Base-by-base conservation (phyloP, 2,888 invertebrate species). In the Seladonia tumulorum region DNA sequence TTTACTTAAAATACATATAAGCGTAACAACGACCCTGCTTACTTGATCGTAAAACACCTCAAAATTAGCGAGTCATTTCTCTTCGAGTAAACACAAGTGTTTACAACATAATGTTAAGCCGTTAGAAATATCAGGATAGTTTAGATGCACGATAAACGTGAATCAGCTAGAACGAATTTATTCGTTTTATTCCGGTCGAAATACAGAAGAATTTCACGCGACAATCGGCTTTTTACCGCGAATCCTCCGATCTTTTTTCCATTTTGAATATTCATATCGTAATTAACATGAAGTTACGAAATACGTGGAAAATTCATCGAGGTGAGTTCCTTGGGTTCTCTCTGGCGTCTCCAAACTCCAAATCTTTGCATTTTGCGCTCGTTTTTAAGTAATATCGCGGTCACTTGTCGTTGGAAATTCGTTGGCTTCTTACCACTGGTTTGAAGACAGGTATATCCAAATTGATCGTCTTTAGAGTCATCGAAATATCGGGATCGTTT, bases 381-480 rank as follows among this genome's bases (percentile, higher is more conserved):
- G 60, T 29, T 63, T 25, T 10, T 7, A 7, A 5, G 0, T 53
- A 4, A 4, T 25, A 29, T 3, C 25, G 57, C 5, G 18, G 57
- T 25, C 42, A 45, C 63, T 76, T 22, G 5, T 45, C 42, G 12
- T 63, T 29, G 14, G 29, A 29, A 25, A 42, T 14, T n/a, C 8
- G 8, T 22, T n/a, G 22, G 25, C 2, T 25, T 45, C 83, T 81
- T 84, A 89, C 89, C 90, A 84, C 12, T 87, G 18, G 88, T 25
- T 29, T 81, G 18, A 87, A 18, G n/a, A 72, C 83, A 25, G 87
- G 79, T 71, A 87, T 39, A 4, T 81, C 57, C 18, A 78, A 39
- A 12, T 68, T 82, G 66, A 80, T 53, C 22, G 89, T 76, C 42
- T 90, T 90, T 22, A 87, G 49, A 68, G 89, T 89, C 89, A 89